Evolutionary conservation across 2,797 vertebrate genomes (phyloP), one percentile per base, ranked within the genome.

Genomic region (Aeoliscus strigatus): DNA sequence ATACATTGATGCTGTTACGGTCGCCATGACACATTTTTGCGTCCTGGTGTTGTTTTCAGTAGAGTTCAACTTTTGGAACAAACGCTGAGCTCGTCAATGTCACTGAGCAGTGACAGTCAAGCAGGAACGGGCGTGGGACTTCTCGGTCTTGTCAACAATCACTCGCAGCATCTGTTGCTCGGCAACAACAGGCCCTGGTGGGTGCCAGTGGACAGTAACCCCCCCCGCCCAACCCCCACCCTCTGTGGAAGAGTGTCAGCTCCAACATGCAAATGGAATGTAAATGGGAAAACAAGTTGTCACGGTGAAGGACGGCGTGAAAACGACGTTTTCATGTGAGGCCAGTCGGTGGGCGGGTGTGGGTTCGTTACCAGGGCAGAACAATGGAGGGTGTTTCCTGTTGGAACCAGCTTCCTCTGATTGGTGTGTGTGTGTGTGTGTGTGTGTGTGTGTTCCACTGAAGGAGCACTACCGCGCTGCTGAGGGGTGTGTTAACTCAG

Each of bases 331-430:
- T 66, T 64, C 66, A 61, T 66, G 58, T 4, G 34, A 60, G 60
- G 47, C 40, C 52, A n/a, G n/a, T n/a, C n/a, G 33, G 39, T 6
- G 14, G 13, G 23, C 45, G 75, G 80, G 76, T 44, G 77, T 74
- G 43, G 65, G 56, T 51, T 48, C 5, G 54, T 60, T 42, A 40
- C 57, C 49, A 51, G 51, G 13, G 34, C 40, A 36, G 65, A 83
- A 89, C 88, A 89, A 87, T 86, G 43, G 68, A 81, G 71, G 75
- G 71, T 39, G 82, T 87, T 86, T 85, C 81, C 85, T 80, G 66
- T 63, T 63, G 39, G 61, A 83, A 60, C 72, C 58, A 70, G 63
- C 51, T 80, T 82, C 80, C 73, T 71, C 60, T 81, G 72, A 76
- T 73, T 77, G 50, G 43, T 15, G 41, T 43, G 61, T 43, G 48